A percentile compares a stretch with the other conserved stretches of the same genome.
Evolutionary conservation across 2,113 vertebrate species (phyloP).

Genomic region (Oreotrochilus melanogaster): DNA sequence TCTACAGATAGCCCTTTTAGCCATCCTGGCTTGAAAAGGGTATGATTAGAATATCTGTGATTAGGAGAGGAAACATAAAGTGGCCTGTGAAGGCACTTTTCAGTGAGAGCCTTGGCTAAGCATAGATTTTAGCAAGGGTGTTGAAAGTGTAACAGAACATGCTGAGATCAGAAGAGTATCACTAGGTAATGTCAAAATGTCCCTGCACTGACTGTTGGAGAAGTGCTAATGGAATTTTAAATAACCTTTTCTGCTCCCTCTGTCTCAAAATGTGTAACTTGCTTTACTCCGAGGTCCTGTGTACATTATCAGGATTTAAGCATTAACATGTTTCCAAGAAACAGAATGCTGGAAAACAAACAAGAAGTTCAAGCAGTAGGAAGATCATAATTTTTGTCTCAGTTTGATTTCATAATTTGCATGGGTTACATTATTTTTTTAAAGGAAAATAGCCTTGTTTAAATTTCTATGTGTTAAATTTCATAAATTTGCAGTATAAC

Average conservation of each 20-base stretch:
- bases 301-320: not conserved
- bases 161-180: constrained; percentile 16
- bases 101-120: constrained; percentile 49
- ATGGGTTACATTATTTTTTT: not conserved
- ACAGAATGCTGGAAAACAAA: constrained; percentile 14
- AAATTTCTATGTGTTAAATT: not conserved
- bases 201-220: not conserved
- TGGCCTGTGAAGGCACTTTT: constrained; percentile 48
- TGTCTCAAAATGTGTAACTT: not conserved
- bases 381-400: not conserved
- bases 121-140: constrained; percentile 52
- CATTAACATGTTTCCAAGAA: constrained; percentile 14
- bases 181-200: constrained; percentile 30
- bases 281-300: not conserved
- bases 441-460: not conserved
- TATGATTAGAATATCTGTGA: constrained; percentile 52
- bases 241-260: not conserved
- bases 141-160: constrained; percentile 20
- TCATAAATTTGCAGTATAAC: not conserved
- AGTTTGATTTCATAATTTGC: not conserved
- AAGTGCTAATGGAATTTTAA: constrained; percentile 49
- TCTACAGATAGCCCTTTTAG: not conserved
- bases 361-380: not conserved
- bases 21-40: constrained; percentile 38
- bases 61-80: constrained; percentile 64